Evolutionary conservation across 2,888 invertebrate genomes (phyloP), one percentile per base, ranked within the genome.

Genomic region (Cancer borealis): DNA sequence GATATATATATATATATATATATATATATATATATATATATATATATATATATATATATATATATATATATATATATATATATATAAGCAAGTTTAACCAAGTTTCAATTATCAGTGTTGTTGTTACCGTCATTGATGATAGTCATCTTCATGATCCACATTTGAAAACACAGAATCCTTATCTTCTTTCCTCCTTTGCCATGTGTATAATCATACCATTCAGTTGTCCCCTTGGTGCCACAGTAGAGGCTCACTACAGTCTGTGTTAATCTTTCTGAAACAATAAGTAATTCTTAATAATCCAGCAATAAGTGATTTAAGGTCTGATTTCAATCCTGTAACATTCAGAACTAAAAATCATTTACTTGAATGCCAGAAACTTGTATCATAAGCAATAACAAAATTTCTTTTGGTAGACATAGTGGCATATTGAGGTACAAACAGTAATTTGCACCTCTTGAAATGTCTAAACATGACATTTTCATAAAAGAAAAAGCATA

Each of bases 221-320:
- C 91, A 93, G 49, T 92, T 54, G 47, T 90, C 60, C 91, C 92
- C 91, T 92, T 92, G 90, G 90, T 92, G 91, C 92, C 91, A 49
- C 46, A 91, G 91, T 84, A 49, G 84, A 84, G 92, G 91, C 54
- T 94, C 92, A 92, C 89, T 60, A 66, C 91, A 93, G 60, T 93
- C 93, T 91, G 60, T 90, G 87, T 89, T 92, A 87, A 92, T 94
- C 94, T 94, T 94, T 94, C 94, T 94, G 94, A 88, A 94, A 94
- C 45, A 17, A n/a, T 14, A 66, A 30, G 45, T 54, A 60, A 60
- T 21, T 60, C 26, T n/a, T n/a, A 73, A 26, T 73, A 73, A 26
- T 73, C 10, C 26, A 21, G 10, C 73, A 26, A n/a, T 73, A n/a
- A 73, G n/a, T 73, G 26, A 26, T 6, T 73, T 73, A 73, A 60